phyloP scores from a whole-genome alignment of 2,113 vertebrate species.

The Corythoichthys intestinalis region DNA sequence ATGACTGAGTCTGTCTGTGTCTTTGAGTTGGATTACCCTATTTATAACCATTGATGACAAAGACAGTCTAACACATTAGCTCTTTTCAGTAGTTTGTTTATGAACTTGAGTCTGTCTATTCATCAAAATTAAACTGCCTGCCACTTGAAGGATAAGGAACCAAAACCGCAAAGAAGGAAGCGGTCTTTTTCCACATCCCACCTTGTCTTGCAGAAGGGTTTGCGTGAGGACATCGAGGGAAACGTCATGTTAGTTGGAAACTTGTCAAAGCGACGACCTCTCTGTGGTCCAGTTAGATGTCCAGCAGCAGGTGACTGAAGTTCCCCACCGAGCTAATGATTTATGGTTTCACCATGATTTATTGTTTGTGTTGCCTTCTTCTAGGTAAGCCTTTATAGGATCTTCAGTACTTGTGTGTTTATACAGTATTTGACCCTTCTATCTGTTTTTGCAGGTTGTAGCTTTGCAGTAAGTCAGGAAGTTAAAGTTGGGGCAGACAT shows the following conservation, averaged over 20 bases:
- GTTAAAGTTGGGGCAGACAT: constrained; percentile 49
- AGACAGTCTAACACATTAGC: neutral
- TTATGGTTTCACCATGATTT: constrained; percentile 22
- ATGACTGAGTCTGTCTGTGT: neutral
- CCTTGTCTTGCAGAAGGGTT: constrained; percentile 48
- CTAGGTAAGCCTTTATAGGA: constrained; percentile 37
- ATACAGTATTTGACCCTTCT: neutral
- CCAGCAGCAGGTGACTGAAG: constrained; percentile 21
- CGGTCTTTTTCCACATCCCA: constrained; percentile 36
- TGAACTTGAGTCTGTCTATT: constrained; percentile 40
- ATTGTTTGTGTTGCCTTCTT: constrained; percentile 22
- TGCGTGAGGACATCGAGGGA: constrained; percentile 44
- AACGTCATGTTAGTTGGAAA: constrained; percentile 55
- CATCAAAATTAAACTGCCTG: constrained; percentile 34
- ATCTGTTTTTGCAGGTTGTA: constrained; percentile 23
- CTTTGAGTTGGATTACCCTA: neutral
- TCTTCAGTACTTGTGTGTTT: neutral
- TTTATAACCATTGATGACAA: neutral
- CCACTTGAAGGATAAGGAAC: constrained; percentile 49
- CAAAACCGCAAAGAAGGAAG: constrained; percentile 66
- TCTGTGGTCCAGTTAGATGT: constrained; percentile 25
- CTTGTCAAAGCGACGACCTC: constrained; percentile 40
- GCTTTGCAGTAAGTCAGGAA: constrained; percentile 16
- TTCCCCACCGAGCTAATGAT: neutral
- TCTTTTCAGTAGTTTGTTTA: neutral